phyloP scores from a whole-genome alignment of 2,888 invertebrate genomes.

The Sceliomorpha sp. region DNA sequence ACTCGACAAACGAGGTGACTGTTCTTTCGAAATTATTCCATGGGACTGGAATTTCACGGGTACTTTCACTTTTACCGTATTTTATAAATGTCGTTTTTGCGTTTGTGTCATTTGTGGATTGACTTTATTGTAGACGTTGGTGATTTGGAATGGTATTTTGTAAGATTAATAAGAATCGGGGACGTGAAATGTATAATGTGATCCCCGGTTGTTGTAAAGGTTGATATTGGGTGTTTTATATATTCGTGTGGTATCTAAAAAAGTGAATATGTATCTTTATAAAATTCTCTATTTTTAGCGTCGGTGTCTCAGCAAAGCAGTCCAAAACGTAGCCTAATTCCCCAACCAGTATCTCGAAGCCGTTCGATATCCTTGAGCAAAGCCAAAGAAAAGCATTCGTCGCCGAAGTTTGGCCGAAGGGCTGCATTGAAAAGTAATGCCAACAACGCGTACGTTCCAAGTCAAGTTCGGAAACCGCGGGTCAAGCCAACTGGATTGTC shows the following conservation, averaged over 20 bases:
- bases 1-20: slow-evolving; percentile 65
- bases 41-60: no score
- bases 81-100: no score
- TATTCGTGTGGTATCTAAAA: no score
- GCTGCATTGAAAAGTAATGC: slow-evolving; percentile 56
- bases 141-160: no score
- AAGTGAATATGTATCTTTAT: no score
- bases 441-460: slow-evolving; percentile 39
- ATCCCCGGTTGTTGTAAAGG: no score
- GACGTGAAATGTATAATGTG: no score
- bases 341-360: slow-evolving; percentile 69
- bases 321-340: slow-evolving; percentile 75
- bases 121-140: no score
- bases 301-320: slow-evolving; percentile 75
- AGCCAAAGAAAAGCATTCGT: slow-evolving; percentile 62
- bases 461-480: slow-evolving; percentile 41
- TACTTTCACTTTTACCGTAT: background rate
- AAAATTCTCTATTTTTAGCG: no score
- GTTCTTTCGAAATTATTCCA: background rate
- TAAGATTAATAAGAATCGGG: no score
- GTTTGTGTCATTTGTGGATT: no score
- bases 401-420: slow-evolving; percentile 69
- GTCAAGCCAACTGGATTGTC: slow-evolving; percentile 63
- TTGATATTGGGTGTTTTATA: no score
- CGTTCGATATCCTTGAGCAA: slow-evolving; percentile 70